Evolutionary conservation across 2,113 vertebrate species (phyloP).

Genomic region (Cochlearius cochlearius): DNA sequence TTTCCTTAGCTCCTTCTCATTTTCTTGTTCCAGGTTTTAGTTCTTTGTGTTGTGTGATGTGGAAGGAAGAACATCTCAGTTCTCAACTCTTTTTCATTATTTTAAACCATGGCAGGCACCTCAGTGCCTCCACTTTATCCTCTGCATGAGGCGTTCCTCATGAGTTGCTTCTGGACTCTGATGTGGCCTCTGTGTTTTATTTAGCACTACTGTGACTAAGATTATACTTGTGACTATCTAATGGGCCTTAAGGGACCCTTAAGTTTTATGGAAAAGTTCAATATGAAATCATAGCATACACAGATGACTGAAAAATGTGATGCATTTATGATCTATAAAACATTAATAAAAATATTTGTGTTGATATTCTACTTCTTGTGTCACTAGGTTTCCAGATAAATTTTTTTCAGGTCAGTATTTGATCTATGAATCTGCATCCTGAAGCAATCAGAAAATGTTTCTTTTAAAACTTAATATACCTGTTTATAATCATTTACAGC

Average conservation of each 20-base stretch:
- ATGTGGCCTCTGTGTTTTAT: background rate
- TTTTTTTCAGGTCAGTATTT: background rate
- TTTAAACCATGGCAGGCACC: background rate
- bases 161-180: background rate
- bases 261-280: background rate
- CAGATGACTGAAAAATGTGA: background rate
- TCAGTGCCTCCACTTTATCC: background rate
- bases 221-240: background rate
- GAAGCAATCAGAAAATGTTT: background rate
- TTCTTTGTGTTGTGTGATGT: background rate
- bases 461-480: background rate
- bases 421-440: background rate
- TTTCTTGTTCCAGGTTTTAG: background rate
- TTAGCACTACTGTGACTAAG: background rate
- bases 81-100: background rate
- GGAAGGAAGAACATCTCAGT: background rate
- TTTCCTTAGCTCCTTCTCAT: background rate
- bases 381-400: background rate
- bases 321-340: background rate
- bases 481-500: background rate
- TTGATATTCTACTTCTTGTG: background rate
- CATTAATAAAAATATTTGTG: background rate
- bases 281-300: background rate
- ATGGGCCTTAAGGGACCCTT: background rate
- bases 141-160: background rate